These are phyloP conservation scores for Proteles cristata DNA, from an alignment of 2,113 vertebrate genomes.

Conservation along the genomic window DNA sequence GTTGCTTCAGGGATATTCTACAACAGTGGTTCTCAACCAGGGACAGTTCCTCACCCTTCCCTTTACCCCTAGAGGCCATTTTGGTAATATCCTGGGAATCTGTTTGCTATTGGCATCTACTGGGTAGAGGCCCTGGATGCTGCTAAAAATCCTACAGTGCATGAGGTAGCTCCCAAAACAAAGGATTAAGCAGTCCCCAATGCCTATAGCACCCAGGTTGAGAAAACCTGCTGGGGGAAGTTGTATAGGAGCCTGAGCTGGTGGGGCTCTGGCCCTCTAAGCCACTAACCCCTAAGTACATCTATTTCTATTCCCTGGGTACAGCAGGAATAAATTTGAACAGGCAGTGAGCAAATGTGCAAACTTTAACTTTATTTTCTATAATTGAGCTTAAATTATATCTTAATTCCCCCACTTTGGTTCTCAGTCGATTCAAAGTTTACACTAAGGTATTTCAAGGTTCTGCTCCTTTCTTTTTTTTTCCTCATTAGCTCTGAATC, in stretches of 20 bases:
- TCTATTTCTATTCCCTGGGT: background rate
- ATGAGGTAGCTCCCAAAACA: fast-evolving
- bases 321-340: background rate
- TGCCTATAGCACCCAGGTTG: fast-evolving
- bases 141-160: fast-evolving
- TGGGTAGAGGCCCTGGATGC: background rate
- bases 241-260: background rate
- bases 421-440: background rate
- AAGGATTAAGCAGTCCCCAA: background rate
- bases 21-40: background rate
- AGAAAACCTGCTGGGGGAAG: background rate
- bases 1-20: background rate
- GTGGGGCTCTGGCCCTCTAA: background rate
- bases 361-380: background rate
- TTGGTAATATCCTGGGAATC: background rate
- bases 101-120: background rate
- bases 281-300: background rate
- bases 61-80: background rate
- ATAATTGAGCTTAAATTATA: background rate
- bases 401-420: background rate
- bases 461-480: background rate
- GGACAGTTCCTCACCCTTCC: background rate
- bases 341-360: background rate
- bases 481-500: background rate
- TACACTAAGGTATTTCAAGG: background rate